Conservation (phyloP, 2,113 vertebrate species). For the Varanus salvator region DNA sequence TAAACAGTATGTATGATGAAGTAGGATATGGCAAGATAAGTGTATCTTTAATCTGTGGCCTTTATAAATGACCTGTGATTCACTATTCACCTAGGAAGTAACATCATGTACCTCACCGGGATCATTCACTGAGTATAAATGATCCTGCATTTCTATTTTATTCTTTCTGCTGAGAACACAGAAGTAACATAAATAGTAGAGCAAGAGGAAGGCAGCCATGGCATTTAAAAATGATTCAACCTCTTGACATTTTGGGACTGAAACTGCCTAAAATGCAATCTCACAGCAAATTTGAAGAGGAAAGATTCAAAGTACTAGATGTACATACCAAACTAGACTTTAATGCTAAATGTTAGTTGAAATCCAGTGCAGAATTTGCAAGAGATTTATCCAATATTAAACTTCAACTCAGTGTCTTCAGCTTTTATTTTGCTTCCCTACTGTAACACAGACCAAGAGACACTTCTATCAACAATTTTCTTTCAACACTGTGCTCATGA, state of each 20-base stretch:
- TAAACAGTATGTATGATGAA: too few relatives aligned
- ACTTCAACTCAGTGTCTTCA: slow-evolving; percentile 37
- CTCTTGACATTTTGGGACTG: not conserved
- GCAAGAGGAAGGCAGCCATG: slow-evolving; percentile 21
- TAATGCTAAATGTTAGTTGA: not conserved
- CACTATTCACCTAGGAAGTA: too few relatives aligned
- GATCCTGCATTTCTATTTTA: too few relatives aligned
- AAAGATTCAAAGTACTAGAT: not conserved
- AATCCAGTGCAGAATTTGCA: slow-evolving; percentile 20
- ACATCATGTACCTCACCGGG: too few relatives aligned
- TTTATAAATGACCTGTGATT: too few relatives aligned
- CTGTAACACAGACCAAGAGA: slow-evolving; percentile 5
- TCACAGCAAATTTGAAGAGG: slow-evolving; percentile 32
- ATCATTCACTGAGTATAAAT: too few relatives aligned
- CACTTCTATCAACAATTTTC: slow-evolving; percentile 13
- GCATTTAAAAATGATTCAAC: slow-evolving; percentile 9
- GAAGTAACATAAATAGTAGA: slow-evolving; percentile 12
- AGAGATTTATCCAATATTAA: slow-evolving; percentile 4
- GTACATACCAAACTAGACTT: slow-evolving; percentile 12
- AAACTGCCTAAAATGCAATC: not conserved
- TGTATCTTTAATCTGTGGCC: too few relatives aligned
- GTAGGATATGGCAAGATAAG: too few relatives aligned
- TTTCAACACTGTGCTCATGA: slow-evolving; percentile 24
- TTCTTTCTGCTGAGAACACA: not conserved
- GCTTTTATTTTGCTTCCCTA: slow-evolving; percentile 9